These are phyloP conservation scores for Aricia artaxerxes DNA, from an alignment of 2,888 invertebrate species.

Conservation along the genomic window DNA sequence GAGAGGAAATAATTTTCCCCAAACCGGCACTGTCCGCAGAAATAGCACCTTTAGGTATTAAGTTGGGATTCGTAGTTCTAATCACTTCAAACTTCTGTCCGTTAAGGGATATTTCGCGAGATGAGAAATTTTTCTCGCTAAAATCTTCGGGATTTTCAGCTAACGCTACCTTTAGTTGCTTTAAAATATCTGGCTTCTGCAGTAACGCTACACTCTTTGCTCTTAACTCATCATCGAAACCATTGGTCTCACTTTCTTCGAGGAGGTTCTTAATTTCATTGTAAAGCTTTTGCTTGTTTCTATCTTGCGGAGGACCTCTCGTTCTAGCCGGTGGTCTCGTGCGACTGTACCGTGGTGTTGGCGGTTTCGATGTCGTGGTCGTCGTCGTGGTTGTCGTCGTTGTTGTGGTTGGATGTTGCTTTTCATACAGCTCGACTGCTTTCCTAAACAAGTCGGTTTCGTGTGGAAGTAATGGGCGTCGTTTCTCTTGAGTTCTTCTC, in stretches of 20 bases:
- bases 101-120: constrained; percentile 87
- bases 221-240: constrained; percentile 74
- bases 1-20: constrained; percentile 65
- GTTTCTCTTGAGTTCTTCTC: constrained; percentile 63
- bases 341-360: constrained; percentile 59
- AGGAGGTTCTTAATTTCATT: constrained; percentile 78
- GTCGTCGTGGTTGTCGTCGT: constrained; percentile 85
- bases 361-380: constrained; percentile 71
- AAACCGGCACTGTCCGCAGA: constrained; percentile 69
- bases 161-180: constrained; percentile 87
- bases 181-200: constrained; percentile 86
- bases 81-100: constrained; percentile 89
- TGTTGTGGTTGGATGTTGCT: constrained; percentile 85
- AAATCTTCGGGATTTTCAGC: constrained; percentile 84
- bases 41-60: constrained; percentile 81
- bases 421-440: constrained; percentile 84
- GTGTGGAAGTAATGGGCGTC: constrained; percentile 81
- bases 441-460: constrained; percentile 83
- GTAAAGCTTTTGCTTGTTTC: constrained; percentile 80
- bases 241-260: constrained; percentile 80
- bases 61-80: constrained; percentile 85
- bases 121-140: constrained; percentile 84
- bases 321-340: constrained; percentile 62
- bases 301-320: constrained; percentile 71
- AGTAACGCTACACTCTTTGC: constrained; percentile 80